A percentile compares a stretch with the other conserved stretches of the same genome.
These are phyloP conservation scores for Mythimna vitellina DNA, from an alignment of 2,888 invertebrate species.

Conservation along the genomic window DNA sequence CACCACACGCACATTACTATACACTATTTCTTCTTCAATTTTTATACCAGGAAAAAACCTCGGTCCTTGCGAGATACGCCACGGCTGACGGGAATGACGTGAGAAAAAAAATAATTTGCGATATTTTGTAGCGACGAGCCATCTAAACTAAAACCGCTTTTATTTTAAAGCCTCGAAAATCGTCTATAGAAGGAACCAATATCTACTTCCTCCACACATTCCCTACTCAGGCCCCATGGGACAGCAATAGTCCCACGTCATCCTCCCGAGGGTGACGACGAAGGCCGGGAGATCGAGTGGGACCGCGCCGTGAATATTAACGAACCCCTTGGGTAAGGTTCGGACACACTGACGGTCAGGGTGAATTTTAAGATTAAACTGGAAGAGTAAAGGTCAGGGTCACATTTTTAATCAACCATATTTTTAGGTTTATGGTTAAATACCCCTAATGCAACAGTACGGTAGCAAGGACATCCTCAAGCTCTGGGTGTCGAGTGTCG, in stretches of 20 bases:
- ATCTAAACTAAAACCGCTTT: background rate
- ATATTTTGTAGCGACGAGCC: background rate
- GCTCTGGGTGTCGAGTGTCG: too few species aligned
- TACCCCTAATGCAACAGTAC: too few species aligned
- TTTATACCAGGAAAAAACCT: too few species aligned
- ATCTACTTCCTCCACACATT: conserved; percentile 28
- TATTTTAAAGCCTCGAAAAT: conserved; percentile 13
- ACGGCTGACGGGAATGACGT: too few species aligned
- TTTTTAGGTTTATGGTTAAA: too few species aligned
- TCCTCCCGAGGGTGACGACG: conserved; percentile 51
- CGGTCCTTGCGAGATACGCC: too few species aligned
- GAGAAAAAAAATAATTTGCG: too few species aligned
- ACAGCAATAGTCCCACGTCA: conserved; percentile 65
- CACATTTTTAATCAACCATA: too few species aligned
- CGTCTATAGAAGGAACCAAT: background rate
- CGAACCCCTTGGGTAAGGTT: conserved; percentile 38
- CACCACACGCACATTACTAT: too few species aligned
- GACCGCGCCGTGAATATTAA: conserved; percentile 68
- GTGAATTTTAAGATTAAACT: conserved; percentile 9
- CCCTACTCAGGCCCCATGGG: conserved; percentile 26
- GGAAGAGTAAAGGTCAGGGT: background rate
- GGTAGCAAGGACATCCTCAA: too few species aligned
- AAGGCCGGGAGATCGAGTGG: conserved; percentile 61
- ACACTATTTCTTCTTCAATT: too few species aligned
- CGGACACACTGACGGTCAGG: conserved; percentile 7